phyloP scores from a whole-genome alignment of 2,113 vertebrate species.

The Catharus fuscescens region DNA sequence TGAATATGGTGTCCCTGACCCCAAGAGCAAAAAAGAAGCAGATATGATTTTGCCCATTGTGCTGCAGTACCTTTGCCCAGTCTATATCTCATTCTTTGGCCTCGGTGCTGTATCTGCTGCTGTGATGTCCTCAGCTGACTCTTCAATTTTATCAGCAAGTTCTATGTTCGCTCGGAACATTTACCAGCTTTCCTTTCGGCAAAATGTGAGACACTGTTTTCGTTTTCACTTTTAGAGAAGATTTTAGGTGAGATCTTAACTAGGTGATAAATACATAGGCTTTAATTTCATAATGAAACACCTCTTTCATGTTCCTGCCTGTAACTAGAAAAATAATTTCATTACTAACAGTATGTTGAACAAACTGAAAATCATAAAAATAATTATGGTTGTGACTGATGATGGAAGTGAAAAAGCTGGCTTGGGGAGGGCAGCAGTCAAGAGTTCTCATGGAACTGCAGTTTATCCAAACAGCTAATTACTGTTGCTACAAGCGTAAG shows the following conservation, averaged over 20 bases:
- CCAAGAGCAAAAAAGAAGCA: conserved; percentile 84
- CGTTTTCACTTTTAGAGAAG: neutral
- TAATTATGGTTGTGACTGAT: neutral
- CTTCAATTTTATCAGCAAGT: conserved; percentile 96
- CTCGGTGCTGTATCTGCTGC: conserved; percentile 94
- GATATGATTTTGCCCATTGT: conserved; percentile 97
- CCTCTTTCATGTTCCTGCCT: neutral
- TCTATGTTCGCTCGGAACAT: conserved; percentile 98
- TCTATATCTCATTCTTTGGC: conserved; percentile 93
- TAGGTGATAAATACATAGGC: neutral
- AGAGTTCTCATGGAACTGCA: neutral
- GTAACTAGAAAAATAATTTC: neutral
- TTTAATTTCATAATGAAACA: neutral
- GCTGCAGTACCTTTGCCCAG: conserved; percentile 91
- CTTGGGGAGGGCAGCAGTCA: neutral
- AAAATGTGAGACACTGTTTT: conserved; percentile 83
- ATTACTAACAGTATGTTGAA: neutral
- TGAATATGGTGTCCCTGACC: conserved; percentile 79
- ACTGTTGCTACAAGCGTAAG: neutral
- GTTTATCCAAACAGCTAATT: neutral
- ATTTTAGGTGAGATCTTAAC: neutral
- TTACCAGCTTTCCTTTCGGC: conserved; percentile 93
- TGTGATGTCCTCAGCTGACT: conserved; percentile 97
- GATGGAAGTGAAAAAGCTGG: neutral
- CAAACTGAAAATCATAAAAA: neutral